Conservation (phyloP, 2,888 invertebrate genomes). For the Brachyopa scutellaris region DNA sequence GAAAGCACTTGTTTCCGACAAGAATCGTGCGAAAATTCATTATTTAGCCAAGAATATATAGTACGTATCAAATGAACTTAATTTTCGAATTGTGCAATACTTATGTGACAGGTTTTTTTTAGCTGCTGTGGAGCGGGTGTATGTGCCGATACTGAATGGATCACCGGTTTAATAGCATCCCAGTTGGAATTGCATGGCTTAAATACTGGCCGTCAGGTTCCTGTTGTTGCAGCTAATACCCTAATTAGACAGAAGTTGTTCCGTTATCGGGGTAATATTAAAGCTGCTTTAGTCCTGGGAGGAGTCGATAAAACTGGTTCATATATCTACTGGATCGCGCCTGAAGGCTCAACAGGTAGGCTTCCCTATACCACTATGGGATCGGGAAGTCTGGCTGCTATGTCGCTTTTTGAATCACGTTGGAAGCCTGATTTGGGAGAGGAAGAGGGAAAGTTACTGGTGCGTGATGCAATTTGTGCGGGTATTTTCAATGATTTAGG, state of each 20-base stretch:
- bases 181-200: slow-evolving; percentile 96
- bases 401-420: slow-evolving; percentile 95
- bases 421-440: slow-evolving; percentile 93
- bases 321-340: slow-evolving; percentile 95
- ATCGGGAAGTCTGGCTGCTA: slow-evolving; percentile 96
- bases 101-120: too few relatives aligned
- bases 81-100: too few relatives aligned
- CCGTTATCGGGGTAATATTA: slow-evolving; percentile 96
- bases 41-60: slow-evolving; percentile 93
- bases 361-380: slow-evolving; percentile 98
- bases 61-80: slow-evolving; percentile 83
- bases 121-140: slow-evolving; percentile 99
- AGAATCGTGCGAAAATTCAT: slow-evolving; percentile 97
- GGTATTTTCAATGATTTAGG: slow-evolving; percentile 99
- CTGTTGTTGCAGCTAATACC: slow-evolving; percentile 94
- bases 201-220: slow-evolving; percentile 94
- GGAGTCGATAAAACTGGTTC: slow-evolving; percentile 95
- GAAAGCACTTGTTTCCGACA: slow-evolving; percentile 97
- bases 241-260: slow-evolving; percentile 97
- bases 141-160: slow-evolving; percentile 98
- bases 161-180: slow-evolving; percentile 95
- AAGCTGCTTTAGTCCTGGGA: slow-evolving; percentile 96
- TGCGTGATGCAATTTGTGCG: slow-evolving; percentile 96
- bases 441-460: slow-evolving; percentile 93
- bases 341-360: slow-evolving; percentile 96